Conservation (phyloP, 2,888 invertebrate species). For the Torymus texanus region DNA sequence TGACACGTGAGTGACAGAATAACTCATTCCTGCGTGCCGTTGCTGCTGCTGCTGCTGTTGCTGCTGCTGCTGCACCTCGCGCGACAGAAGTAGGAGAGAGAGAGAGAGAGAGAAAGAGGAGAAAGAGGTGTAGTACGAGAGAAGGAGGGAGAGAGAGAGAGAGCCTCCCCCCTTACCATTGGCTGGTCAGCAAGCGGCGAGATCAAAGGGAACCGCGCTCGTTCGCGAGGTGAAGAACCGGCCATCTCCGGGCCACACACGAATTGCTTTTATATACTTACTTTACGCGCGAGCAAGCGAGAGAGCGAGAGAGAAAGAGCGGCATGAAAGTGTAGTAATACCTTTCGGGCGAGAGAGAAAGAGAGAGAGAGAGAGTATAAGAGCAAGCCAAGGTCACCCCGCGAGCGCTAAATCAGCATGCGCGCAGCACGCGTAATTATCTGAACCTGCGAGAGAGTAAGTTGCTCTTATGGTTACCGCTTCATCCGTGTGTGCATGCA, state of each 20-base stretch:
- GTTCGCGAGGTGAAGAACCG: slow-evolving; percentile 75
- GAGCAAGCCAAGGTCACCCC: slow-evolving; percentile 50
- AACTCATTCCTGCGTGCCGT: slow-evolving; percentile 27
- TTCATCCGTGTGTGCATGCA: no score
- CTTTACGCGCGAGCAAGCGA: slow-evolving; percentile 61
- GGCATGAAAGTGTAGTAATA: slow-evolving; percentile 67
- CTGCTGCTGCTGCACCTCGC: slow-evolving; percentile 20
- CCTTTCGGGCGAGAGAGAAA: slow-evolving; percentile 60
- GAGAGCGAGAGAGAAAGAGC: slow-evolving; percentile 58
- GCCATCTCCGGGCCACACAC: slow-evolving; percentile 76
- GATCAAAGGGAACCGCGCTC: slow-evolving; percentile 75
- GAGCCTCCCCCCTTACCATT: slow-evolving; percentile 63
- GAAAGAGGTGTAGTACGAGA: slow-evolving; percentile 11
- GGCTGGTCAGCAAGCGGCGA: slow-evolving; percentile 67
- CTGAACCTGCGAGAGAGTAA: not conserved
- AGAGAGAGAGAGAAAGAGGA: slow-evolving; percentile 38
- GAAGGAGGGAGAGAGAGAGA: slow-evolving; percentile 52
- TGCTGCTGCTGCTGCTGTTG: not conserved
- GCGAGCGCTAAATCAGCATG: slow-evolving; percentile 56
- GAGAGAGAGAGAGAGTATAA: no score
- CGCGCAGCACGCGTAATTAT: slow-evolving; percentile 40
- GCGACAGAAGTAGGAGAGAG: slow-evolving; percentile 51
- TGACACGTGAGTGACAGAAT: slow-evolving; percentile 51
- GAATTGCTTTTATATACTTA: slow-evolving; percentile 75
- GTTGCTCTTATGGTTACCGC: no score